phyloP scores from a whole-genome alignment of 2,888 invertebrate species.

The Campopleginae sp. region DNA sequence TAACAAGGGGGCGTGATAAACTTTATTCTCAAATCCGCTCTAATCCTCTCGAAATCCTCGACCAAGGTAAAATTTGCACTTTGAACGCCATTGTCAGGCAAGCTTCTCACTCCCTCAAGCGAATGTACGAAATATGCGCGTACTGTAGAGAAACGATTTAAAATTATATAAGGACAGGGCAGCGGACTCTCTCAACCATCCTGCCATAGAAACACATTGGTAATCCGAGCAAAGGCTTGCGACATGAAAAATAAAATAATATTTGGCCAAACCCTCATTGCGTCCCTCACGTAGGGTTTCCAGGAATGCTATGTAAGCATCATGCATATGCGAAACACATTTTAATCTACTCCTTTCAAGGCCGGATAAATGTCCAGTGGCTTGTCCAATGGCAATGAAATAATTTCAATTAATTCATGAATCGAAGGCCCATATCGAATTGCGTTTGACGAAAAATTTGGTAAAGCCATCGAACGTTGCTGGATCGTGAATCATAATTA shows the following conservation, averaged over 20 bases:
- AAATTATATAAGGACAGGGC: conserved; percentile 24
- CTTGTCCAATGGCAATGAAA: neutral
- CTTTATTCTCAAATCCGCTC: conserved; percentile 60
- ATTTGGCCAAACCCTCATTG: conserved; percentile 7
- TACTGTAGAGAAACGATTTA: conserved; percentile 26
- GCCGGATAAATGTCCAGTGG: neutral
- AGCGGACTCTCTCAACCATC: neutral
- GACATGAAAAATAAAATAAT: conserved; percentile 33
- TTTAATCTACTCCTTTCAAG: neutral
- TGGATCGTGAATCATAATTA: neutral
- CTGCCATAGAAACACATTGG: conserved; percentile 22
- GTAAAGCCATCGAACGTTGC: no score
- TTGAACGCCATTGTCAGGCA: conserved; percentile 46
- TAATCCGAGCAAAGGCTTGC: conserved; percentile 44
- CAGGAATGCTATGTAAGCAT: conserved; percentile 19
- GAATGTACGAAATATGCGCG: conserved; percentile 35
- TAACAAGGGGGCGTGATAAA: conserved; percentile 52
- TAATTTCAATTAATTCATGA: neutral
- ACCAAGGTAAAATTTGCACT: conserved; percentile 58
- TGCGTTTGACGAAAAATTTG: neutral
- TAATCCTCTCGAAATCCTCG: conserved; percentile 61
- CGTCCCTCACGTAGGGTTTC: neutral
- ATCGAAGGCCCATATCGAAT: neutral
- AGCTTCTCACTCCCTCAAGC: conserved; percentile 5
- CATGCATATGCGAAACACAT: neutral